Conservation (phyloP, 2,888 invertebrate genomes). For the Myopa testacea region DNA sequence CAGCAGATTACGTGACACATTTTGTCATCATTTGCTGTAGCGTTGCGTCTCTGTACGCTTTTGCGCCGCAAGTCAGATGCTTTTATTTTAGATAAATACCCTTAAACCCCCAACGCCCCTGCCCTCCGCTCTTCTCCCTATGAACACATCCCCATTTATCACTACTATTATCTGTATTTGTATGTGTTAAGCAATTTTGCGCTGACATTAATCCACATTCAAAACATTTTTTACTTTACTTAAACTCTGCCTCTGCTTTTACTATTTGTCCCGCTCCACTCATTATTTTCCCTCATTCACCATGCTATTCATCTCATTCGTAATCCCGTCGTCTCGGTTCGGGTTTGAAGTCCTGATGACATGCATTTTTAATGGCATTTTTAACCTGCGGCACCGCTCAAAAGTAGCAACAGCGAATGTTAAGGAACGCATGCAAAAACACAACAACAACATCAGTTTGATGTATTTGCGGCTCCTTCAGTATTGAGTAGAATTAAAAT, state of each 20-base stretch:
- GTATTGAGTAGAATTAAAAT: neutral
- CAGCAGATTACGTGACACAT: slow-evolving; percentile 47
- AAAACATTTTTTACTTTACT: slow-evolving; percentile 39
- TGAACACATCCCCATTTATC: neutral
- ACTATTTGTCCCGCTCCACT: neutral
- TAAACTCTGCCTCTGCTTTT: neutral
- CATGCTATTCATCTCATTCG: neutral
- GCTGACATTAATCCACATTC: slow-evolving; percentile 46
- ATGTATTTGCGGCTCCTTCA: neutral
- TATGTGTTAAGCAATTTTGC: slow-evolving; percentile 28
- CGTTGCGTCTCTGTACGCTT: slow-evolving; percentile 15
- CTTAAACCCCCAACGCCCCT: slow-evolving; percentile 3
- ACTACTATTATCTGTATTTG: slow-evolving; percentile 4
- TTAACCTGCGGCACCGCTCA: slow-evolving; percentile 34
- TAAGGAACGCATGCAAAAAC: slow-evolving; percentile 25
- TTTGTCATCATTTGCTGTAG: slow-evolving; percentile 35
- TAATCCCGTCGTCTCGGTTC: neutral
- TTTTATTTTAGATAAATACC: slow-evolving; percentile 43
- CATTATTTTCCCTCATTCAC: neutral
- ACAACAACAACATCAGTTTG: slow-evolving; percentile 5
- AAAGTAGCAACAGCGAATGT: slow-evolving; percentile 11
- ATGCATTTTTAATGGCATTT: slow-evolving; percentile 40
- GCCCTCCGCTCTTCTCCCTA: neutral
- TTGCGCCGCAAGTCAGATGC: slow-evolving; percentile 39
- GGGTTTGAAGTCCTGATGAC: slow-evolving; percentile 34